Evolutionary conservation across 2,888 invertebrate species (phyloP).

Genomic region (Zele albiditarsus): DNA sequence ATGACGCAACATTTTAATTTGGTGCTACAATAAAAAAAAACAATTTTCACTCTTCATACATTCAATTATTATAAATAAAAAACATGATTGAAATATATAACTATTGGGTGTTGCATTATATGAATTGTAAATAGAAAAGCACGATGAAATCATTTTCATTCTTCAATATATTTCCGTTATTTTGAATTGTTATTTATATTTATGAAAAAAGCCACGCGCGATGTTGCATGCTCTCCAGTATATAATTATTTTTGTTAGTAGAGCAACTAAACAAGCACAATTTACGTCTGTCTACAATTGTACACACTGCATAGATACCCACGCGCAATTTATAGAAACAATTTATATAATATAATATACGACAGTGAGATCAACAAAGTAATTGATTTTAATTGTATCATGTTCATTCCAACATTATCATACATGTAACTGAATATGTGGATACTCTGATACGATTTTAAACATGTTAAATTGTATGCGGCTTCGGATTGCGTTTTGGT

Average conservation of each 20-base stretch:
- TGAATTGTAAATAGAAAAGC: too few relatives aligned
- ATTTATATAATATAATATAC: neutral
- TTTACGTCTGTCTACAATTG: neutral
- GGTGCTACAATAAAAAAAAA: too few relatives aligned
- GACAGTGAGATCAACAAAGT: neutral
- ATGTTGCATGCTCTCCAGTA: neutral
- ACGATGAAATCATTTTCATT: too few relatives aligned
- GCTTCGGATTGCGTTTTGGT: neutral
- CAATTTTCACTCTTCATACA: too few relatives aligned
- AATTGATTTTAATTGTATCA: neutral
- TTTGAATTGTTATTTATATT: neutral
- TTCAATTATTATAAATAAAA: too few relatives aligned
- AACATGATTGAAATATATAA: too few relatives aligned
- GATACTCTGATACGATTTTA: too few relatives aligned
- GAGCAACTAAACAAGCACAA: neutral
- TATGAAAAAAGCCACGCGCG: neutral
- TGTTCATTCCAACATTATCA: neutral
- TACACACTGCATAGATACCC: neutral
- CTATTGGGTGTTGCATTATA: too few relatives aligned
- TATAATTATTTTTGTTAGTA: neutral
- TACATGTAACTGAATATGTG: neutral
- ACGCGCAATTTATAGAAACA: neutral
- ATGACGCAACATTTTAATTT: too few relatives aligned
- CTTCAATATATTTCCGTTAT: neutral
- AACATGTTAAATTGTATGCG: neutral